A percentile compares a stretch with the other conserved stretches of the same genome.
These are phyloP conservation scores for Tetragonula carbonaria DNA, from an alignment of 2,888 invertebrate genomes.

Conservation along the genomic window DNA sequence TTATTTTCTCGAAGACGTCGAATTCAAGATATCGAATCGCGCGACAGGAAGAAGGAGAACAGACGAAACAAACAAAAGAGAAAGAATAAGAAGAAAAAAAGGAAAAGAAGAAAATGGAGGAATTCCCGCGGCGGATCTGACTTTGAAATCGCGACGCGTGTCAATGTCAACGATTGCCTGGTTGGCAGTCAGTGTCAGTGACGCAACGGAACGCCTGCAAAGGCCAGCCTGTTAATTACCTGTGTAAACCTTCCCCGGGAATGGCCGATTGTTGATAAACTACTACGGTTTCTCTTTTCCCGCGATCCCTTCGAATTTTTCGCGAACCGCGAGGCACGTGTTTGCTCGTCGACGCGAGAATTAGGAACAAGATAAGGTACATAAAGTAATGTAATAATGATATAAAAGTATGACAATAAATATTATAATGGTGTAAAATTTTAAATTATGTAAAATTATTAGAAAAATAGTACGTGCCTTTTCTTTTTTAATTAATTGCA, in stretches of 20 bases:
- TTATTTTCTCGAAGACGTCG: conserved; percentile 30
- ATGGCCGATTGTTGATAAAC: conserved; percentile 54
- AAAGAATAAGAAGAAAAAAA: background rate
- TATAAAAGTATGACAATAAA: no score
- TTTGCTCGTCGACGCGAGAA: background rate
- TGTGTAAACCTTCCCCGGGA: conserved; percentile 41
- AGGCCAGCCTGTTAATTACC: conserved; percentile 57
- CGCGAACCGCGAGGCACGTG: background rate
- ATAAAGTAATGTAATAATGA: no score
- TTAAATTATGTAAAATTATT: no score
- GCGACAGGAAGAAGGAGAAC: background rate
- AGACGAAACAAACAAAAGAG: background rate
- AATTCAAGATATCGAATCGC: conserved; percentile 43
- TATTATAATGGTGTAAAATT: no score
- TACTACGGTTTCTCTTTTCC: conserved; percentile 31
- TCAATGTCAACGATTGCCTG: conserved; percentile 58
- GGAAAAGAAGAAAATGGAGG: background rate
- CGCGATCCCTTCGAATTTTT: background rate
- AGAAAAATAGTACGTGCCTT: no score
- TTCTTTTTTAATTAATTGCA: no score
- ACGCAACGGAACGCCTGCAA: conserved; percentile 57
- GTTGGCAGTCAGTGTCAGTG: conserved; percentile 60
- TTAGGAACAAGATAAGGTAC: no score
- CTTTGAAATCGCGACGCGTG: conserved; percentile 66
- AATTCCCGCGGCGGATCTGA: conserved; percentile 61